phyloP scores from a whole-genome alignment of 2,888 invertebrate genomes.

The Pyrrhia umbra region DNA sequence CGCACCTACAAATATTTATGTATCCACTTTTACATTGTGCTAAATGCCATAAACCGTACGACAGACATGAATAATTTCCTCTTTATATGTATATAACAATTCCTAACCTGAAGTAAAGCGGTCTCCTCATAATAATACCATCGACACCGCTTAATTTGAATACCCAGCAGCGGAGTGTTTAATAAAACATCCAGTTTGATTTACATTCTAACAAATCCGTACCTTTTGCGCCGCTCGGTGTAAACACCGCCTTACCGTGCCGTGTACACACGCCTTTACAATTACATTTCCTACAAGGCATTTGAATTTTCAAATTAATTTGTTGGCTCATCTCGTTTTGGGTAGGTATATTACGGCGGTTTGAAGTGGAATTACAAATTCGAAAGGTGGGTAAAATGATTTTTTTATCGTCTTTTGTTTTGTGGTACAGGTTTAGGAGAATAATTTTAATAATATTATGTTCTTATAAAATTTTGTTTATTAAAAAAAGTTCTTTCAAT shows the following conservation, averaged over 20 bases:
- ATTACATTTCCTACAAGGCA: conserved; percentile 68
- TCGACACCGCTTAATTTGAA: conserved; percentile 88
- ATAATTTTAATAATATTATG: no score
- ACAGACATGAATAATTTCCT: no score
- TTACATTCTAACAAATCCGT: conserved; percentile 87
- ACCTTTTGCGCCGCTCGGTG: conserved; percentile 86
- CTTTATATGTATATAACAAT: no score
- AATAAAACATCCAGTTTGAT: conserved; percentile 90
- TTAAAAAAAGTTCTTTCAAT: no score
- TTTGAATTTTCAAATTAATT: conserved; percentile 75
- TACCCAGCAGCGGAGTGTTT: conserved; percentile 87
- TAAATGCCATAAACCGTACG: no score
- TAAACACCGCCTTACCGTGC: conserved; percentile 83
- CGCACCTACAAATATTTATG: no score
- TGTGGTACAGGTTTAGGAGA: no score
- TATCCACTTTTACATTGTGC: no score
- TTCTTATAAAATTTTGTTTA: no score
- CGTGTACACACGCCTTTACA: conserved; percentile 69
- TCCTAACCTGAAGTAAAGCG: conserved; percentile 56
- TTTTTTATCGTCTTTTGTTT: no score
- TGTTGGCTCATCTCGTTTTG: conserved; percentile 63
- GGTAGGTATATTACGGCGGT: conserved; percentile 32
- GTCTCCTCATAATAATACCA: conserved; percentile 69
- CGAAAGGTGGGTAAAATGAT: not conserved
- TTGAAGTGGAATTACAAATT: conserved; percentile 33